Evolutionary conservation across 2,113 vertebrate species (phyloP).

Genomic region (Miniopterus natalensis): DNA sequence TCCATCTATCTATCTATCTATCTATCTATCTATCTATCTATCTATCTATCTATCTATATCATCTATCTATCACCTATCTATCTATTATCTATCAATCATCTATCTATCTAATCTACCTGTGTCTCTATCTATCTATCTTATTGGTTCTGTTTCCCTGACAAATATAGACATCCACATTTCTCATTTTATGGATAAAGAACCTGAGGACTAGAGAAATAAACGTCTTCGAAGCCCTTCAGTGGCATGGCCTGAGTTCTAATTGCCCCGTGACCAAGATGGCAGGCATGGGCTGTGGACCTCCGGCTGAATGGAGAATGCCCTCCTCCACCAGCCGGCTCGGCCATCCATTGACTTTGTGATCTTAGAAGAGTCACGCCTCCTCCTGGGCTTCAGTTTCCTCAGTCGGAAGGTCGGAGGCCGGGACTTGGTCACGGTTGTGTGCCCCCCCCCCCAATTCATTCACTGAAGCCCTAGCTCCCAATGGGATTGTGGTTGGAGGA

Average conservation of each 20-base stretch:
- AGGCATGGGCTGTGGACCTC: fast-evolving
- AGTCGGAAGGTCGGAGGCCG: neutral
- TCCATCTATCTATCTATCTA: neutral
- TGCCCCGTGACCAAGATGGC: fast-evolving
- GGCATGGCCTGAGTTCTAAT: neutral
- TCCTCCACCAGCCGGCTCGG: neutral
- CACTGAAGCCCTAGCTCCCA: neutral
- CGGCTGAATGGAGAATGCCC: neutral
- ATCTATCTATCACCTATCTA: neutral
- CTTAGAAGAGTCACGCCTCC: neutral
- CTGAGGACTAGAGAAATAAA: neutral
- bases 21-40: neutral
- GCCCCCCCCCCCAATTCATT: neutral
- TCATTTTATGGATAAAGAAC: neutral
- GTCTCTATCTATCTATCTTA: neutral
- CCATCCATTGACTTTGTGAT: neutral
- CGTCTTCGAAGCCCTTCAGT: no score
- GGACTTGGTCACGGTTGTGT: neutral
- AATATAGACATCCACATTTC: neutral
- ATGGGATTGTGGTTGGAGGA: neutral
- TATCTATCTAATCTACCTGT: neutral
- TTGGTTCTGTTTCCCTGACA: neutral
- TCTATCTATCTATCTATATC: neutral
- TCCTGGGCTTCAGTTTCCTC: neutral
- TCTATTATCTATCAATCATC: neutral